Evolutionary conservation across 2,797 vertebrate species (phyloP).

Genomic region (Agapornis canus): DNA sequence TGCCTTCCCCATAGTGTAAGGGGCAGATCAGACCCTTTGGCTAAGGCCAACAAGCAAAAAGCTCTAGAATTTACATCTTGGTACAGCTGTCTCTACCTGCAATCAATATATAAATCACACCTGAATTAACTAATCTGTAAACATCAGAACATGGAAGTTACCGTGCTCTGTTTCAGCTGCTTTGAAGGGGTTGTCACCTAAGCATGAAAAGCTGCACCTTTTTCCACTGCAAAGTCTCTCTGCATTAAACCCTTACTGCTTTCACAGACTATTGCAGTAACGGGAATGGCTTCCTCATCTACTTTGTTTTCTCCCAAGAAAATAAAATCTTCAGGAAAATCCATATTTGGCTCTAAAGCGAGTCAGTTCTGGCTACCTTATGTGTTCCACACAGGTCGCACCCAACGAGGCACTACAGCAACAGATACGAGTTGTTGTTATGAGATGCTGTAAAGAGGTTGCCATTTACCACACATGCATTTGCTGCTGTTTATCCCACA

Average conservation of each 20-base stretch:
- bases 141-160: not conserved
- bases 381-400: too few species aligned
- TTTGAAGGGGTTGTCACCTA: not conserved
- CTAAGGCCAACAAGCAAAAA: not conserved
- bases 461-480: not conserved
- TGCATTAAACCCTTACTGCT: not conserved
- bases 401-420: not conserved
- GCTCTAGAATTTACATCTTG: not conserved
- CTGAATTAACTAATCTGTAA: not conserved
- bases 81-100: not conserved
- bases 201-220: not conserved
- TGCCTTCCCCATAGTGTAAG: not conserved
- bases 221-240: not conserved
- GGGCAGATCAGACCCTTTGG: not conserved
- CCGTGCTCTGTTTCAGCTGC: not conserved
- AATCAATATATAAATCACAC: not conserved
- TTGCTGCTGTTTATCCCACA: not conserved
- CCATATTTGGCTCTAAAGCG: not conserved
- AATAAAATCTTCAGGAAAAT: not conserved
- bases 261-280: not conserved
- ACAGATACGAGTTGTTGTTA: too few species aligned
- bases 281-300: not conserved
- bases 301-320: not conserved
- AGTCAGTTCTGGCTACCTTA: not conserved
- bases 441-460: not conserved